Evolutionary conservation across 30 jellyfish, hydroid and myxozoan species (phyloP).

Genomic region (Mastigias papua): DNA sequence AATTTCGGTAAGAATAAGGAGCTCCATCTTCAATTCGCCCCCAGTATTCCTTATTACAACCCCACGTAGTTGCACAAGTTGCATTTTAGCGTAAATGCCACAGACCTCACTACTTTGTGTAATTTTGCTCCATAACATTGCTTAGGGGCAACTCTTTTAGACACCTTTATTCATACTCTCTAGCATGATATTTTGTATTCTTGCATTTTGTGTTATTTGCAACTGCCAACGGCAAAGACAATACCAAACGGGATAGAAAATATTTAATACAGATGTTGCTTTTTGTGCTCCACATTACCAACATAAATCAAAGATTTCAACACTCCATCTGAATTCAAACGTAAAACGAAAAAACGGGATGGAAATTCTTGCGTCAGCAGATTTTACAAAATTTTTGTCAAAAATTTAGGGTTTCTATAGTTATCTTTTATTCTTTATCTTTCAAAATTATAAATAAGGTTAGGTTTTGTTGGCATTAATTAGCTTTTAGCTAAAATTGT

Average conservation of each 20-base stretch:
- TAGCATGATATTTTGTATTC: not conserved
- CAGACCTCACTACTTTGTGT: too few relatives aligned
- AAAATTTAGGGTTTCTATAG: slow-evolving; percentile 13
- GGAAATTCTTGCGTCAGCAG: slow-evolving; percentile 29
- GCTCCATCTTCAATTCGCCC: too few relatives aligned
- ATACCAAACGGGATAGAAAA: not conserved
- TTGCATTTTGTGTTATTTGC: not conserved
- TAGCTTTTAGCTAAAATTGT: slow-evolving; percentile 20
- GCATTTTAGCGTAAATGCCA: too few relatives aligned
- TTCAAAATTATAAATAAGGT: slow-evolving; percentile 7
- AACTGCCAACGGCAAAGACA: not conserved
- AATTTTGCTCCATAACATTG: too few relatives aligned
- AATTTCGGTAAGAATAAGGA: too few relatives aligned
- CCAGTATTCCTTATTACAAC: too few relatives aligned
- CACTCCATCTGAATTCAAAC: slow-evolving; percentile 19
- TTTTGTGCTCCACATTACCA: not conserved
- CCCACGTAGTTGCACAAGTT: too few relatives aligned
- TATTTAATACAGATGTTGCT: not conserved
- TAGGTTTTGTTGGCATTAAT: slow-evolving; percentile 1
- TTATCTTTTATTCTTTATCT: not conserved
- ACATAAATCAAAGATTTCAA: slow-evolving; percentile 3
- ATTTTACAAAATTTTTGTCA: slow-evolving; percentile 7
- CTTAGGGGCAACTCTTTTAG: too few relatives aligned
- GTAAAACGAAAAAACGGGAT: slow-evolving; percentile 2
- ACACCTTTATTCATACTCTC: not conserved